A percentile compares a stretch with the other conserved stretches of the same genome.
Conservation (phyloP, 2,113 vertebrate genomes). For the Arizona elegans region DNA sequence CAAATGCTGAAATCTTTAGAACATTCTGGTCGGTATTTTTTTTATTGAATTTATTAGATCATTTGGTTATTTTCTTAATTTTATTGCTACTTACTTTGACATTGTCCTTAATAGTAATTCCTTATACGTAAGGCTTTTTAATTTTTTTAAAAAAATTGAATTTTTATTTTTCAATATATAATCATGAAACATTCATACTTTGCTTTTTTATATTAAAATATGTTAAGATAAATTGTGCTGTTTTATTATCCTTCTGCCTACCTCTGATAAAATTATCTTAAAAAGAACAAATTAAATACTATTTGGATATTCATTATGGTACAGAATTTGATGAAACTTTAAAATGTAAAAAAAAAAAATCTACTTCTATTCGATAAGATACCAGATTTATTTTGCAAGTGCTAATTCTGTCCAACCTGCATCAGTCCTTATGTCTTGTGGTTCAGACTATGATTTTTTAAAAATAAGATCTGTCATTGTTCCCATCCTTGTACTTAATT, state of each 20-base stretch:
- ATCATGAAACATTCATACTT: not conserved
- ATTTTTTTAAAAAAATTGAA: too few species aligned
- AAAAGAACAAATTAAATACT: not conserved
- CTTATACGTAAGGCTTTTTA: not conserved
- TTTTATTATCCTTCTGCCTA: constrained; percentile 24
- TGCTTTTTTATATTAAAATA: constrained; percentile 1
- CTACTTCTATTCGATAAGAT: not conserved
- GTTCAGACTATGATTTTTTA: not conserved
- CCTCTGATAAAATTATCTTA: constrained; percentile 46
- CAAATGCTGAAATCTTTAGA: not conserved
- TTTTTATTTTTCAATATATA: not conserved
- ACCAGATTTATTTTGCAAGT: not conserved
- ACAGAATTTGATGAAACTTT: not conserved
- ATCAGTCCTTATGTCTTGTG: not conserved
- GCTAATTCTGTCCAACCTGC: not conserved
- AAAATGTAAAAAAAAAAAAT: not conserved
- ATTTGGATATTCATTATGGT: too few species aligned
- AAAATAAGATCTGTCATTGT: not conserved
- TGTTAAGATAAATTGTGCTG: not conserved
- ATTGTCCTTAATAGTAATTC: too few species aligned
- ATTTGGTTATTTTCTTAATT: not conserved
- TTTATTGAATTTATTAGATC: not conserved
- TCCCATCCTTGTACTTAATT: not conserved
- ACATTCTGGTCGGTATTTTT: not conserved
- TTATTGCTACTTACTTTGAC: not conserved